phyloP scores from a whole-genome alignment of 2,113 vertebrate genomes.

The Heterotis niloticus region DNA sequence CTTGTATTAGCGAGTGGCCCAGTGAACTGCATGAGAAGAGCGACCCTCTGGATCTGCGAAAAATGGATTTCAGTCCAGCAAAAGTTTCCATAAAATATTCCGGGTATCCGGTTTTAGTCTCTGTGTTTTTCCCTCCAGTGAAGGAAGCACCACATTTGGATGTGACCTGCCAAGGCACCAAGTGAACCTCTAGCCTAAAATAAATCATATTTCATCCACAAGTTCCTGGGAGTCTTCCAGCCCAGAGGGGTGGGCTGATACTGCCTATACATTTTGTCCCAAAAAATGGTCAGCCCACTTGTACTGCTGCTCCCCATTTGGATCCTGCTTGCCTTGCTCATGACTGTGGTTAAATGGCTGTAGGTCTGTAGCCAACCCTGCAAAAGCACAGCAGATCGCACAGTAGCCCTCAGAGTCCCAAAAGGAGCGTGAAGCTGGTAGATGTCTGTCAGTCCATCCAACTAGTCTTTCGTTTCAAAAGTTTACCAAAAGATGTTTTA shows the following conservation, averaged over 20 bases:
- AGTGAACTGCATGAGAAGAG: too few relatives aligned
- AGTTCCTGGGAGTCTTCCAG: neutral
- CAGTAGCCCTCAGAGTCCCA: too few relatives aligned
- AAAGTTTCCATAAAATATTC: neutral
- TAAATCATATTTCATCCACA: neutral
- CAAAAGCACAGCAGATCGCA: too few relatives aligned
- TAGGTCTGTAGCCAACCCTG: too few relatives aligned
- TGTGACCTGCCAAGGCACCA: neutral
- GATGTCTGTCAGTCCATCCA: too few relatives aligned
- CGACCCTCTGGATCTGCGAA: neutral
- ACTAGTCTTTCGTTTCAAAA: too few relatives aligned
- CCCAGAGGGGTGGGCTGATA: neutral
- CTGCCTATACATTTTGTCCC: neutral
- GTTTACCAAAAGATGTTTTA: too few relatives aligned
- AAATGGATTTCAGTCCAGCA: neutral
- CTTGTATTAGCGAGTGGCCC: too few relatives aligned
- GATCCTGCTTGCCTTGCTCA: too few relatives aligned
- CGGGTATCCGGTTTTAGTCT: neutral
- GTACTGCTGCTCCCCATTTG: neutral
- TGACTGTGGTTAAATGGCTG: too few relatives aligned
- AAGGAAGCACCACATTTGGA: neutral
- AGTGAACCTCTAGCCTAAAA: neutral
- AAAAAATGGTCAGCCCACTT: constrained; percentile 12
- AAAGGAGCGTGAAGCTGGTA: too few relatives aligned
- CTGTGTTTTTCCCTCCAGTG: neutral